These are phyloP conservation scores for Lepidurus packardi DNA, from an alignment of 1,140 invertebrate species.

Conservation along the genomic window DNA sequence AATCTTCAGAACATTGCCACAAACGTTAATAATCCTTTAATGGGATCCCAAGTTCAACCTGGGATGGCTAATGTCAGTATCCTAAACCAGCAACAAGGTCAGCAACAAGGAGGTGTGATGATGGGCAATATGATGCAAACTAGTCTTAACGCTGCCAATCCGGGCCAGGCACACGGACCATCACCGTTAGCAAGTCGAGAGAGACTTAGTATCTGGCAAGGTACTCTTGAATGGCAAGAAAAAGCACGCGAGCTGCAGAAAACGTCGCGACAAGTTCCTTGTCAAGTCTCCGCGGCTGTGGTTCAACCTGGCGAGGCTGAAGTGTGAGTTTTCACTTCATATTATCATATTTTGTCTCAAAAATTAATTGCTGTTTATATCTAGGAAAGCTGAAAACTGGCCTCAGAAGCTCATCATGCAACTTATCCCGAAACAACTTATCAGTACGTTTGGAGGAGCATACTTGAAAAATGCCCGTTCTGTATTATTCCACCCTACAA, in stretches of 20 bases:
- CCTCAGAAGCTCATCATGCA: conserved; percentile 87
- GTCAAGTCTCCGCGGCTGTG: conserved; percentile 65
- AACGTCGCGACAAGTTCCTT: conserved; percentile 72
- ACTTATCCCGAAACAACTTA: conserved; percentile 82
- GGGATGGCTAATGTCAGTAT: conserved; percentile 42
- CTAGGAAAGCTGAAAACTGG: conserved; percentile 83
- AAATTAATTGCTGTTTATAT: conserved; percentile 33
- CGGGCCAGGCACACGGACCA: neutral
- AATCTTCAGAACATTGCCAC: neutral
- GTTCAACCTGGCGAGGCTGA: conserved; percentile 77
- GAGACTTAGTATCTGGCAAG: conserved; percentile 73
- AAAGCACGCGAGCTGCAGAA: conserved; percentile 63
- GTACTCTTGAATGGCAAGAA: conserved; percentile 84
- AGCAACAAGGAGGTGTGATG: conserved; percentile 38
- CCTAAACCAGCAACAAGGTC: conserved; percentile 37
- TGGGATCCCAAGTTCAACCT: neutral
- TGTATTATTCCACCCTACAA: conserved; percentile 71
- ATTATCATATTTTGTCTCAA: conserved; percentile 24
- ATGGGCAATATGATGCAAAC: conserved; percentile 5
- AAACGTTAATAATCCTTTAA: neutral
- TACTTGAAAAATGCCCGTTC: conserved; percentile 83
- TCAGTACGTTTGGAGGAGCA: conserved; percentile 76
- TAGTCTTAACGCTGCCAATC: neutral
- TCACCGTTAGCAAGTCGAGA: conserved; percentile 44
- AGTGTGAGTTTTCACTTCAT: conserved; percentile 52